Evolutionary conservation across 2,797 vertebrate species (phyloP), one percentile per base, ranked within the genome.

Genomic region (Babyrousa celebensis): DNA sequence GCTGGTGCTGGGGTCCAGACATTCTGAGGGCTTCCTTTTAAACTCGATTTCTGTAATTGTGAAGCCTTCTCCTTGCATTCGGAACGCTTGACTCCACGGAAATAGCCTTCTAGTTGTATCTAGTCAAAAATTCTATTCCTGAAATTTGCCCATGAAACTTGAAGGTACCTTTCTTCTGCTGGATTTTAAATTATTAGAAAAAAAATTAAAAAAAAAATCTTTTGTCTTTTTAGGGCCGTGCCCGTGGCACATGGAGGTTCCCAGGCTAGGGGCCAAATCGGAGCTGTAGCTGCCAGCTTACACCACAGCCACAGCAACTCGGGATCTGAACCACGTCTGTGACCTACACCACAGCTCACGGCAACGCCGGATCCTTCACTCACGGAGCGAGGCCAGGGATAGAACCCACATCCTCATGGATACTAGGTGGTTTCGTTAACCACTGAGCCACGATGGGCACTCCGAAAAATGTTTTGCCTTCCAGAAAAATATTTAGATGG

Each of bases 401-500:
- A 6, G 43, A 48, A 48, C 43, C 43, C 9, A 10, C 43, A 48
- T 48, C 43, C 43, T 48, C 43, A 48, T 48, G 43, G 43, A 48
- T 48, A 48, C 43, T 48, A 48, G 43, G 5, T 10, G 43, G 43
- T 48, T 48, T 48, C 9, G 43, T 48, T 48, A 48, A 10, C 43
- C 43, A 9, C 43, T 48, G 43, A 48, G 43, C 43, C 43, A 48
- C 43, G 43, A 48, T 9, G 43, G 43, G 43, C 6, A 48, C 43
- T 36, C 43, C 43, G 43, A 48, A 48, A 48, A 48, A 48, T 48
- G 54, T 56, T 5, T 36, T 89, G 27, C 29, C 92, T 96, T 90
- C 68, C 36, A 94, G 86, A 71, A 87, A 96, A 95, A 68, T 54
- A 29, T 80, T 72, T 92, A 77, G 14, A 1, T 20, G 63, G 78